Base-by-base conservation (phyloP, 1,140 invertebrate species). In the Stegodyphus dumicola region DNA sequence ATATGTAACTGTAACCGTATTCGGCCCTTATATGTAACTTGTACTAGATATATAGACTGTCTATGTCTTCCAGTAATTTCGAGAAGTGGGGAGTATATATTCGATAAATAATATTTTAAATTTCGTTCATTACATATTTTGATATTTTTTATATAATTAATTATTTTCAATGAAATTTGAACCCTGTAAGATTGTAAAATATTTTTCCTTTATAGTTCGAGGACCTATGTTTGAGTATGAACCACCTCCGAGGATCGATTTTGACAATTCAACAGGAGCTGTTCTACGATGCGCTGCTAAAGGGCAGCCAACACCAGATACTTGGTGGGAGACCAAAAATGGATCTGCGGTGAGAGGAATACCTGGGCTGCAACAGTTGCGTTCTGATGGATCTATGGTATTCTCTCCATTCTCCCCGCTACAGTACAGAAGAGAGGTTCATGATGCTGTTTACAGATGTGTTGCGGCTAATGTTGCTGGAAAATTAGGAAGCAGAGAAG, bases 181-280 rank as follows among this genome's bases (percentile, higher is more conserved):
- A 11, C 15, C 1, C 56, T 60, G 33, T 33, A 3, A 33, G 33
- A 33, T 1, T 1, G 3, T 33, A 33, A 33, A 33, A 33, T 33
- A 33, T 33, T 73, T 49, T 51, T 74, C 74, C 6, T 74, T 74
- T 54, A n/a, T 11, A 85, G 81, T 85, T 7, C 60, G 77, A 10
- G 97, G 96, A 89, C 97, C 96, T 9, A 95, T 97, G 76, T 98
- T 98, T 91, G 93, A 96, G 77, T 95, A 95, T 88, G 96, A 97
- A 92, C 96, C 96, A 17, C 95, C 95, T 85, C 96, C 96, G 90
- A 93, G 95, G 88, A 93, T 98, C 74, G 96, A 97, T 90, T 98
- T 98, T 91, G 96, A 95, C 86, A 98, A 98, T 90, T 97, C 96
- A 70, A 97, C 96, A 48, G 97, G 96, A 88, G 95, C 96, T 84